phyloP scores from a whole-genome alignment of 2,888 invertebrate genomes.

The Embidobia sp. region DNA sequence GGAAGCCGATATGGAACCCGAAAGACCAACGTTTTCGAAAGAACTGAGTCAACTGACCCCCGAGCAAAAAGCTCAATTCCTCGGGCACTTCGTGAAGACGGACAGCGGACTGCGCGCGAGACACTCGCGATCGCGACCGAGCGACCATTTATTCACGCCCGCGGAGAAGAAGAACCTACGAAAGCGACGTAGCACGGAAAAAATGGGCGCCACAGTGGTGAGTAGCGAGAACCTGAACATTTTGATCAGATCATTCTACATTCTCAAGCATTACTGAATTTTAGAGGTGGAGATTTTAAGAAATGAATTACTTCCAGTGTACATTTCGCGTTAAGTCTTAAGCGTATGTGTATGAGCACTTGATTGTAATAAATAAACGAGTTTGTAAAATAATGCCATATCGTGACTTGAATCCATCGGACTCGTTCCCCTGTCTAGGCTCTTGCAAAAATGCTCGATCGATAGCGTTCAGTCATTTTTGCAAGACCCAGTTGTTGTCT shows the following conservation, averaged over 20 bases:
- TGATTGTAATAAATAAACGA: conserved; percentile 34
- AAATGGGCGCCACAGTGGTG: conserved; percentile 85
- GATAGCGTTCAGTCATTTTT: not conserved
- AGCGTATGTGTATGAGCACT: conserved; percentile 11
- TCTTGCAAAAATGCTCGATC: conserved; percentile 20
- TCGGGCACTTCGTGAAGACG: conserved; percentile 76
- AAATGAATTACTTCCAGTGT: not conserved
- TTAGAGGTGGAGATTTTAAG: conserved; percentile 59
- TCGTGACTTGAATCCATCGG: conserved; percentile 8
- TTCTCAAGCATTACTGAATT: conserved; percentile 55
- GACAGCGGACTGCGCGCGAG: conserved; percentile 72
- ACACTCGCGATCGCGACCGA: conserved; percentile 75
- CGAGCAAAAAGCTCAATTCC: conserved; percentile 76
- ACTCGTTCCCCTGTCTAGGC: not conserved
- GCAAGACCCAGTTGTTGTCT: not conserved
- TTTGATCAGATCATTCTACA: conserved; percentile 62
- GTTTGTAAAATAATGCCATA: conserved; percentile 29
- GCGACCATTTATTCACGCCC: conserved; percentile 76
- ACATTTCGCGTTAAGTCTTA: conserved; percentile 30
- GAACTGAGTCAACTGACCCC: conserved; percentile 75
- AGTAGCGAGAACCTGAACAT: conserved; percentile 75
- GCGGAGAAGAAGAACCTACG: conserved; percentile 81
- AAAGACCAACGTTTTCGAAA: conserved; percentile 72
- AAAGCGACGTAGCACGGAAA: conserved; percentile 85
- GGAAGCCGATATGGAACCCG: conserved; percentile 77